A percentile compares a stretch with the other conserved stretches of the same genome.
These are phyloP conservation scores for Neosalanx taihuensis DNA, from an alignment of 2,797 vertebrate species.

Conservation along the genomic window DNA sequence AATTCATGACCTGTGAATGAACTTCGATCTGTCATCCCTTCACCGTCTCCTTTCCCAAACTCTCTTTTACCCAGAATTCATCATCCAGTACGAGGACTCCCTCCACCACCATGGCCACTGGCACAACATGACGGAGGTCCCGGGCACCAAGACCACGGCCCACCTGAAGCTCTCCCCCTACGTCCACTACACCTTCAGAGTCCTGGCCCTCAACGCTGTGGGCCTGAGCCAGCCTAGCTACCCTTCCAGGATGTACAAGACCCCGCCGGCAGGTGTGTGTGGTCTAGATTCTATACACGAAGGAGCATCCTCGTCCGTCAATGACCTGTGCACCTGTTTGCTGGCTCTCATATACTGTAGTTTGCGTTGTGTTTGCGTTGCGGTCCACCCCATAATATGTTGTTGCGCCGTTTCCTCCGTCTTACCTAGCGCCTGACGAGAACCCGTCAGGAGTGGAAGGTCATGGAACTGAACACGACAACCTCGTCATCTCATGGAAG, in stretches of 20 bases:
- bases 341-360: neutral
- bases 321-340: too few species aligned
- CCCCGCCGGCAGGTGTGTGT: slow-evolving; percentile 70
- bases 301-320: too few species aligned
- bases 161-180: slow-evolving; percentile 84
- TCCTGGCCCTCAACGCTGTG: slow-evolving; percentile 82
- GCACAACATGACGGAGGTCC: slow-evolving; percentile 82
- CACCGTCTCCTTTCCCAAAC: neutral
- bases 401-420: slow-evolving; percentile 18
- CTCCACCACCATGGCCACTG: slow-evolving; percentile 85
- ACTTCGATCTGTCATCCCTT: neutral
- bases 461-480: slow-evolving; percentile 82
- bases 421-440: slow-evolving; percentile 83
- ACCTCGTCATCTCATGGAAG: slow-evolving; percentile 90
- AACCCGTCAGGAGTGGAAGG: slow-evolving; percentile 83
- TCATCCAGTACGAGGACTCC: slow-evolving; percentile 88
- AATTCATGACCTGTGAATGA: too few species aligned
- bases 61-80: slow-evolving; percentile 70
- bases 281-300: too few species aligned
- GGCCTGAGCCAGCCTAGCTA: slow-evolving; percentile 82
- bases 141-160: slow-evolving; percentile 77
- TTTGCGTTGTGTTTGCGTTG: neutral
- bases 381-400: neutral
- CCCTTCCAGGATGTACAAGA: slow-evolving; percentile 84
- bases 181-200: slow-evolving; percentile 90